Percentiles rank a stretch among this genome's conserved stretches.
Conservation (phyloP, 1,140 invertebrate species). For the Nasonia giraulti region DNA sequence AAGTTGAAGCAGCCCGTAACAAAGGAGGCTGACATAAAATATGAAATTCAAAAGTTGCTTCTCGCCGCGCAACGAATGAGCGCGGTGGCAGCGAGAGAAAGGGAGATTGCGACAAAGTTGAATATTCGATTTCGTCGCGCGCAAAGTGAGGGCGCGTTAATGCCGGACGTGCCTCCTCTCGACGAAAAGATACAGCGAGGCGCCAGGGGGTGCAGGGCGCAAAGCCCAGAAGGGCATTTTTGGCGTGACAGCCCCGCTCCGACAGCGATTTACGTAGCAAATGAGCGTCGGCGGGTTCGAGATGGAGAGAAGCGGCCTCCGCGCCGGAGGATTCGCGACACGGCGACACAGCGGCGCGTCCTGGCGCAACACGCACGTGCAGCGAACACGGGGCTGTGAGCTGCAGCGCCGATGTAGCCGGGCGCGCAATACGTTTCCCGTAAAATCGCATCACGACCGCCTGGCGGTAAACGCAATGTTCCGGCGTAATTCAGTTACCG, state of each 20-base stretch:
- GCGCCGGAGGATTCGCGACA: background rate
- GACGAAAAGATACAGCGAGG: background rate
- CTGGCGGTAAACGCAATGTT: slow-evolving; percentile 65
- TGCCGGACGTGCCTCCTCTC: background rate
- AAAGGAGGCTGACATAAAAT: background rate
- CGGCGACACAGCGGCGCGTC: background rate
- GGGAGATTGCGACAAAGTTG: background rate
- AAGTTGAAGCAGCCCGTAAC: background rate
- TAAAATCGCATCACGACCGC: slow-evolving; percentile 28
- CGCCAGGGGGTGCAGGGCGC: background rate
- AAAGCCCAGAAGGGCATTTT: background rate
- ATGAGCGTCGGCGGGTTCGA: background rate
- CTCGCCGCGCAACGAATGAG: background rate
- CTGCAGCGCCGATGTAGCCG: background rate
- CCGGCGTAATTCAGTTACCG: slow-evolving; percentile 65
- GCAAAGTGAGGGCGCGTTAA: background rate
- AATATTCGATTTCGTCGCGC: background rate
- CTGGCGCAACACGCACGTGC: background rate
- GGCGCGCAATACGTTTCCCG: slow-evolving; percentile 5
- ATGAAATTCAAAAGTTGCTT: slow-evolving; percentile 11
- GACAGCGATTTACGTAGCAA: slow-evolving; percentile 12
- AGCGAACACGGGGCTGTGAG: background rate
- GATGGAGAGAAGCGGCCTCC: background rate
- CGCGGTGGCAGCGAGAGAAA: background rate
- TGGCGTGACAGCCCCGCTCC: background rate